Base-by-base conservation (phyloP, 2,113 vertebrate genomes). In the Kryptolebias marmoratus region DNA sequence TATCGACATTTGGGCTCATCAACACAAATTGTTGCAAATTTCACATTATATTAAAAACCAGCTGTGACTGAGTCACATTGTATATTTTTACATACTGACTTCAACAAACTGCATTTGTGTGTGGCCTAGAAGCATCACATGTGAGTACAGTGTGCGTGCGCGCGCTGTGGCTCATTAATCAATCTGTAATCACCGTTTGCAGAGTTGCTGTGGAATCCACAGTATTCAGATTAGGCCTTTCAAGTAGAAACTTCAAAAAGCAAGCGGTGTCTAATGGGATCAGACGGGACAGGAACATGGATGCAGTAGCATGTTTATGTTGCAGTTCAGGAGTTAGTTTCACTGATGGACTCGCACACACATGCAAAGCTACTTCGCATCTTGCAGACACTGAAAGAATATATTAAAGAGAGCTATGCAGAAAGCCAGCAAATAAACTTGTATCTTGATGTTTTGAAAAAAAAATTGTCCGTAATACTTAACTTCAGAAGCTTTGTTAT, bases 211-310 rank as follows among this genome's bases (percentile, higher is more conserved):
- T 79, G 76, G 76, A 88, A 82, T 87, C 81, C 80, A 77, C 80
- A 77, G 87, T 79, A 89, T 91, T 93, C 75, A 91, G 78, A 91
- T 89, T 75, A 87, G 82, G 68, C 64, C 90, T 92, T 93, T 93
- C 85, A 92, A 90, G 92, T 91, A 56, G 55, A 75, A 78, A 92
- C 91, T 92, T 94, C 91, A 93, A 92, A 94, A 88, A 78, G 73
- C 30, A 42, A 39, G 62, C 54, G n/a, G 73, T 11, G 87, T 93
- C 91, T 93, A 88, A 77, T 39, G 86, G 84, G 90, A 92, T 91
- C 83, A 89, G 82, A 77, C 5, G 54, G 85, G 83, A 91, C 79
- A 86, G 54, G 56, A 77, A 55, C 75, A 71, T 12, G 58, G 83
- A 80, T 59, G 58, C 62, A 81, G 67, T 58, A 28, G 70, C 72